Evolutionary conservation across 2,888 invertebrate genomes (phyloP).

Genomic region (Palloptera scutellata): DNA sequence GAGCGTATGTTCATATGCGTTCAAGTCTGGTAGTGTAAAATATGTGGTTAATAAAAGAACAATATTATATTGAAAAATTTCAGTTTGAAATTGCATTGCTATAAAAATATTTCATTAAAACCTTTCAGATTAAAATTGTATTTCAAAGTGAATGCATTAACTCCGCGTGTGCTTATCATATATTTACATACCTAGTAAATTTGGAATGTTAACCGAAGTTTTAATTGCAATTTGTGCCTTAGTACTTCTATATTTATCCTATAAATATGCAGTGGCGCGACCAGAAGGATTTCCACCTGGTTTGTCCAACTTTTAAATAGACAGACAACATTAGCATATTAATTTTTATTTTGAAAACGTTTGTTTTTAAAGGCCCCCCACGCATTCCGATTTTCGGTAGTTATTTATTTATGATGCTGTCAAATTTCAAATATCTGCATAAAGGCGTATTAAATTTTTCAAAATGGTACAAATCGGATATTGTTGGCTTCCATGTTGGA

Average conservation of each 20-base stretch:
- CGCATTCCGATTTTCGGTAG: slow-evolving; percentile 71
- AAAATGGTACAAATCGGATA: slow-evolving; percentile 69
- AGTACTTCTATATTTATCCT: slow-evolving; percentile 60
- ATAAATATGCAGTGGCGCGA: slow-evolving; percentile 63
- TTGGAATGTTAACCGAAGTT: slow-evolving; percentile 58
- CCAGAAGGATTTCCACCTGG: slow-evolving; percentile 66
- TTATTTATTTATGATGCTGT: slow-evolving; percentile 68
- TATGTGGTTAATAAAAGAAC: too few species aligned
- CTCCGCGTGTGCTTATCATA: not conserved
- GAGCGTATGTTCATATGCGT: too few species aligned
- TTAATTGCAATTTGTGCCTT: slow-evolving; percentile 56
- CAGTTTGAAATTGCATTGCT: too few species aligned
- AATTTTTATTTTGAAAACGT: slow-evolving; percentile 15
- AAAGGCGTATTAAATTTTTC: slow-evolving; percentile 66
- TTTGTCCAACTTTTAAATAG: not conserved
- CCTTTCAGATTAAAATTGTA: too few species aligned
- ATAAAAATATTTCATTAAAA: too few species aligned
- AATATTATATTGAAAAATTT: too few species aligned
- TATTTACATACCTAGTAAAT: too few species aligned
- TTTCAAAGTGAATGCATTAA: too few species aligned
- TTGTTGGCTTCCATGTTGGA: slow-evolving; percentile 70
- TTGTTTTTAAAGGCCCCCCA: slow-evolving; percentile 67
- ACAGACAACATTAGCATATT: not conserved
- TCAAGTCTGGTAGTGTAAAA: too few species aligned
- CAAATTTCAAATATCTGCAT: slow-evolving; percentile 67